Base-by-base conservation (phyloP, 2,888 invertebrate species). In the Aplocera efformata region DNA sequence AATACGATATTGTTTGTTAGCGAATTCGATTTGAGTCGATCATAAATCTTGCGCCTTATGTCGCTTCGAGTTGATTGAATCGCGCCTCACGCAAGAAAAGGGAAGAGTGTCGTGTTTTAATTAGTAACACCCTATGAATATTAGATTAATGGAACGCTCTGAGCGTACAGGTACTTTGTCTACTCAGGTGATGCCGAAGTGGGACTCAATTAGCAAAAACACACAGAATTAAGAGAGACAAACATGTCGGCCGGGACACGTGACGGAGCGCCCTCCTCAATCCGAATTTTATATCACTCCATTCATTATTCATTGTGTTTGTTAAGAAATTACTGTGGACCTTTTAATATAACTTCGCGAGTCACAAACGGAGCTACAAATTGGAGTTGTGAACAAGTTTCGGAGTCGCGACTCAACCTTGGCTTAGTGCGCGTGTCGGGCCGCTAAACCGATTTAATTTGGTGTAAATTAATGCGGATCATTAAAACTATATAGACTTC, bases 11-110 rank as follows among this genome's bases (percentile, higher is more conserved):
- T 86, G 85, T 86, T 88, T 85, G 86, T 83, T 82, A 81, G 85
- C 79, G 79, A 85, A 85, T 84, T 85, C 86, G 84, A 88, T 86
- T 86, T 85, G 84, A 80, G 85, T 84, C 83, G 86, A 83, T 84
- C 85, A 86, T 86, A 86, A 86, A 86, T 86, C 86, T 86, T 83
- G 86, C 84, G 85, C 86, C 86, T 83, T 85, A 79, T 85, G 86
- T 81, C 76, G 79, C 77, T 82, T 74, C 72, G 75, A 78, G 72
- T 75, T 81, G 83, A 85, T 85, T 84, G 83, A 86, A 81, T 81
- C 76, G 65, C 63, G 61, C 66, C 70, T 66, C 63, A 65, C 66
- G 69, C 61, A 74, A 74, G 73, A 67, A 49, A 48, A 37, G 45
- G 49, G 50, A 47, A 48, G 35, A 48, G 46, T 48, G 45, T 26